Evolutionary conservation across 2,797 vertebrate species (phyloP).

Genomic region (Leontopithecus rosalia): DNA sequence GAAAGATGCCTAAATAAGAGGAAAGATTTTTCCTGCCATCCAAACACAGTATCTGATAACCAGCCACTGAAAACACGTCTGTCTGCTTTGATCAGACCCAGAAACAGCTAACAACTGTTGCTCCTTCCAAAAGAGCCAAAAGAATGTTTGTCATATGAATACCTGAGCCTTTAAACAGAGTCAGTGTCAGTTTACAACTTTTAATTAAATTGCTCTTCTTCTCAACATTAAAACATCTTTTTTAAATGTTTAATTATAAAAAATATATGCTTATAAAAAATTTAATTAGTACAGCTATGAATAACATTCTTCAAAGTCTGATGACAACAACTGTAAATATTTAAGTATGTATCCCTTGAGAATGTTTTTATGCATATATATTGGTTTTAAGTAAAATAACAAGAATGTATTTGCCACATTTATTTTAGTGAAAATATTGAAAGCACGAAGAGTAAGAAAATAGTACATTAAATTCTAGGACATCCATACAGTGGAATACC

Average conservation of each 20-base stretch:
- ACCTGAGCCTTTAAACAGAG: neutral
- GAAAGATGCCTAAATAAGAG: neutral
- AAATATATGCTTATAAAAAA: neutral
- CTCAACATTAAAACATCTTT: neutral
- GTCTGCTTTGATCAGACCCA: neutral
- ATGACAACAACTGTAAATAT: constrained; percentile 8
- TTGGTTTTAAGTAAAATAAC: constrained; percentile 18
- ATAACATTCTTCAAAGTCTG: neutral
- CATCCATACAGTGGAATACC: neutral
- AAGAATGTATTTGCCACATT: neutral
- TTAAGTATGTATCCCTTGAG: neutral
- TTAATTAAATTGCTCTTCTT: neutral
- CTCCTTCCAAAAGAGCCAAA: neutral
- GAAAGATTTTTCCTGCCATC: neutral
- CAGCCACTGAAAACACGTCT: neutral
- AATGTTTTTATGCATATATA: neutral
- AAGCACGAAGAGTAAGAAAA: neutral
- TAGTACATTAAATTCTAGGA: neutral
- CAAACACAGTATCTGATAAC: neutral
- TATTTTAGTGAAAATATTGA: neutral
- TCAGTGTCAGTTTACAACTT: neutral
- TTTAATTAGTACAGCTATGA: neutral
- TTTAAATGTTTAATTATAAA: constrained; percentile 36
- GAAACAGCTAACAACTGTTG: neutral
- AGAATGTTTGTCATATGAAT: neutral